Percentiles rank a stretch among this genome's conserved stretches.
Evolutionary conservation across 2,113 vertebrate species (phyloP).

Genomic region (Onychorhynchus coronatus): DNA sequence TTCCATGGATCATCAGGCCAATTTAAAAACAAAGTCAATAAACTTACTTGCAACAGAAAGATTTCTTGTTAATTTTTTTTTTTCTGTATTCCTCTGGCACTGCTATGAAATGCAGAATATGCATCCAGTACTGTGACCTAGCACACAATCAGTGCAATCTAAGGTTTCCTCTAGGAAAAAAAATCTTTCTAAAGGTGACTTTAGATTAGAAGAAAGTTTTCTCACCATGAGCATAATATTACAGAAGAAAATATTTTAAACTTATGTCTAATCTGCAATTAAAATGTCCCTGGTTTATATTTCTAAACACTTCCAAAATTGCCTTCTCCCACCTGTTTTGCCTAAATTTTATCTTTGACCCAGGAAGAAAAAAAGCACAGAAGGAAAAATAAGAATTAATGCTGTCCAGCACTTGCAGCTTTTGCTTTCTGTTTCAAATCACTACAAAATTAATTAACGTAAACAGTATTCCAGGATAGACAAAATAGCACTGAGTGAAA

Average conservation of each 20-base stretch:
- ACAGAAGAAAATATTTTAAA: neutral
- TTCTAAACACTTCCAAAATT: neutral
- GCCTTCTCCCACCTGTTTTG: neutral
- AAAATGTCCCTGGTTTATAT: neutral
- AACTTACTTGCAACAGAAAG: neutral
- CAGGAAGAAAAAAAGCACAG: neutral
- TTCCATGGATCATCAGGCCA: conserved; percentile 1
- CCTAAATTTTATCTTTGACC: neutral
- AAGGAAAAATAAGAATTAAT: neutral
- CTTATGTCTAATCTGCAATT: neutral
- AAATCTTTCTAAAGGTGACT: neutral
- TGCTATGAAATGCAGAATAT: neutral
- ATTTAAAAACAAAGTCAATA: conserved; percentile 1
- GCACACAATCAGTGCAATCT: neutral
- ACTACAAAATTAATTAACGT: neutral
- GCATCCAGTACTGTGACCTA: neutral
- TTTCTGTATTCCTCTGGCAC: neutral
- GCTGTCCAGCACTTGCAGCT: neutral
- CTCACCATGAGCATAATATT: neutral
- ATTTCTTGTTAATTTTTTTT: neutral
- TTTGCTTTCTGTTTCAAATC: neutral
- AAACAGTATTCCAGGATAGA: neutral
- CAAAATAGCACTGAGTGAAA: neutral
- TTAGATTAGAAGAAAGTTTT: neutral
- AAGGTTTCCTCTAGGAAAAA: neutral